These are phyloP conservation scores for Dipodomys spectabilis DNA, from an alignment of 2,113 vertebrate species.

Conservation along the genomic window DNA sequence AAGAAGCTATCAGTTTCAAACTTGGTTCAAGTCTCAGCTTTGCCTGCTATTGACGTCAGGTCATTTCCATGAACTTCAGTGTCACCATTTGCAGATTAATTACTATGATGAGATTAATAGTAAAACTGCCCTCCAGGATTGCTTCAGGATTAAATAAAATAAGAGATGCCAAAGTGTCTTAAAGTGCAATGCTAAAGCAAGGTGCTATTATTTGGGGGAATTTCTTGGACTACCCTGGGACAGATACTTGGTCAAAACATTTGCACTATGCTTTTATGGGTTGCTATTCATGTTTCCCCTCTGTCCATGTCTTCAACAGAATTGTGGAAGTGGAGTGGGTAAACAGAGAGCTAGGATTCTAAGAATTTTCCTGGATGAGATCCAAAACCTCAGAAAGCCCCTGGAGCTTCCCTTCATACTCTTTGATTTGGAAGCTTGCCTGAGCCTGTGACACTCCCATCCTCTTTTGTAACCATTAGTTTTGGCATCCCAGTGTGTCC, in stretches of 20 bases:
- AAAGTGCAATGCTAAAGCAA: slow-evolving; percentile 37
- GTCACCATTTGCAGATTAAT: background rate
- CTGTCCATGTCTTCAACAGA: slow-evolving; percentile 17
- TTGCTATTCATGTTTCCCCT: background rate
- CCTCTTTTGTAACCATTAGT: slow-evolving; percentile 54
- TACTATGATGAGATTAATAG: slow-evolving; percentile 24
- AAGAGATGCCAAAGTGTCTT: slow-evolving; percentile 30
- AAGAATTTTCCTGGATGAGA: slow-evolving; percentile 59
- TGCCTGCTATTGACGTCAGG: background rate
- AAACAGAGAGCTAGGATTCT: slow-evolving; percentile 60
- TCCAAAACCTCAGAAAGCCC: slow-evolving; percentile 52
- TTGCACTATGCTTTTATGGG: slow-evolving; percentile 27
- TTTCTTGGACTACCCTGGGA: background rate
- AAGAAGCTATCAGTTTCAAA: slow-evolving; percentile 40
- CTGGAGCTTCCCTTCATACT: slow-evolving; percentile 24
- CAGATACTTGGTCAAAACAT: slow-evolving; percentile 33
- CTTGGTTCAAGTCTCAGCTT: slow-evolving; percentile 32
- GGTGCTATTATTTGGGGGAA: background rate
- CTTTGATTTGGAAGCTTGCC: slow-evolving; percentile 60
- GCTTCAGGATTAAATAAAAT: slow-evolving; percentile 26
- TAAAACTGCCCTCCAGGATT: slow-evolving; percentile 3
- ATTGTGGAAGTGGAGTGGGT: slow-evolving; percentile 41
- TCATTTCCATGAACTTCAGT: slow-evolving; percentile 35
- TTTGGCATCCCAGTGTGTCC: slow-evolving; percentile 42
- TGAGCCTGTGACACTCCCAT: background rate